A percentile compares a stretch with the other conserved stretches of the same genome.
phyloP scores from a whole-genome alignment of 2,888 invertebrate species.

The Eristalis tenax region DNA sequence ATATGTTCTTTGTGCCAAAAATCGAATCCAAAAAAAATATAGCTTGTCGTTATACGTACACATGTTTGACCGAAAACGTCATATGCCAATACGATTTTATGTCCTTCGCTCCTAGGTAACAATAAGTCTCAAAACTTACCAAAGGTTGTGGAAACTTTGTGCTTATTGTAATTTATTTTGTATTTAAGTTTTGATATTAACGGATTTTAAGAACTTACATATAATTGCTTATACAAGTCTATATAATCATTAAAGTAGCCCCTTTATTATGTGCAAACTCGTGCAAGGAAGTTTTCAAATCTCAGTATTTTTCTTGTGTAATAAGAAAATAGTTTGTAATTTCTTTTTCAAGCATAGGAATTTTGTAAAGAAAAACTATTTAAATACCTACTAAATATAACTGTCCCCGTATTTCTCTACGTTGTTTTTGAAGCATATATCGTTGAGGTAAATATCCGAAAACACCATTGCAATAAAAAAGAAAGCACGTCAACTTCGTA shows the following conservation, averaged over 20 bases:
- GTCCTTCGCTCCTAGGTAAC: slow-evolving; percentile 27
- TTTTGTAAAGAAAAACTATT: background rate
- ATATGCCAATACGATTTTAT: slow-evolving; percentile 10
- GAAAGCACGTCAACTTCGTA: slow-evolving; percentile 29
- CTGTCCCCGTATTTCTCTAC: background rate
- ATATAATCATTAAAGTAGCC: background rate
- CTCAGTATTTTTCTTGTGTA: slow-evolving; percentile 55
- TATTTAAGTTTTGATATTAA: slow-evolving; percentile 43
- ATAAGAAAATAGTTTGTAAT: slow-evolving; percentile 25
- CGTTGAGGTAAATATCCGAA: slow-evolving; percentile 26
- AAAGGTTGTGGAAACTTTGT: slow-evolving; percentile 61
- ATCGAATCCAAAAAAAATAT: slow-evolving; percentile 45
- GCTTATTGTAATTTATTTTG: slow-evolving; percentile 48
- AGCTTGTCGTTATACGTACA: slow-evolving; percentile 5
- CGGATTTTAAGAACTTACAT: slow-evolving; percentile 20
- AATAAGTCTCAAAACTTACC: slow-evolving; percentile 37
- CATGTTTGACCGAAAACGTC: slow-evolving; percentile 10
- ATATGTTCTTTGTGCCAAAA: slow-evolving; percentile 67
- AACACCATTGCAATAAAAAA: slow-evolving; percentile 45
- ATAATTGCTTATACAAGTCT: slow-evolving; percentile 16
- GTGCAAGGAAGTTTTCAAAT: slow-evolving; percentile 33
- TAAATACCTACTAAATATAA: background rate
- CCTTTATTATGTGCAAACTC: background rate
- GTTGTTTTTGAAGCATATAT: slow-evolving; percentile 11
- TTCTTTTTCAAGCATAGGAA: background rate